A percentile compares a stretch with the other conserved stretches of the same genome.
These are phyloP conservation scores for Drosophila auraria DNA, from an alignment of 1,140 invertebrate genomes.

Conservation along the genomic window DNA sequence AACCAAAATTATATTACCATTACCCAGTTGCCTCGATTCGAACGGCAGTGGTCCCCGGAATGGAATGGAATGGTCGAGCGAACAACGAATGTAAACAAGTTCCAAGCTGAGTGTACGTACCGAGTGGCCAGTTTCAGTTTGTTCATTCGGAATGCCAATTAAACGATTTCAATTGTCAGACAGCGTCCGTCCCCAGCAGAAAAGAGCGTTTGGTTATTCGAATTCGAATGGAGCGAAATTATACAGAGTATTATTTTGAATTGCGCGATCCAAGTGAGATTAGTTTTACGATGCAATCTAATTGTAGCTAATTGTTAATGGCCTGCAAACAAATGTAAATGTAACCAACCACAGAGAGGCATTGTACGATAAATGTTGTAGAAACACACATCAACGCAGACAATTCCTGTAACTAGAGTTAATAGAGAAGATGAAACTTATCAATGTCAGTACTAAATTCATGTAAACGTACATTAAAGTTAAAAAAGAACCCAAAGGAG, in stretches of 20 bases:
- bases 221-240: constrained; percentile 35
- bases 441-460: constrained; percentile 57
- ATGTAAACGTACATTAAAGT: constrained; percentile 40
- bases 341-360: constrained; percentile 28
- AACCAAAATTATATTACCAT: constrained; percentile 17
- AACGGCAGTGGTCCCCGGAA: constrained; percentile 13
- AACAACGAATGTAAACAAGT: constrained; percentile 55
- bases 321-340: constrained; percentile 44
- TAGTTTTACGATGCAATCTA: constrained; percentile 75
- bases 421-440: constrained; percentile 36
- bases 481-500: constrained; percentile 13
- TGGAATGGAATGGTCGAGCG: constrained; percentile 22
- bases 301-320: constrained; percentile 74
- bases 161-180: constrained; percentile 52
- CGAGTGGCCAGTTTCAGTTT: constrained; percentile 51
- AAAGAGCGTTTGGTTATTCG: constrained; percentile 49
- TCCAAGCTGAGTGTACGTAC: constrained; percentile 34
- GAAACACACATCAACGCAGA: constrained; percentile 29
- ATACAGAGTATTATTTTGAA: constrained; percentile 68
- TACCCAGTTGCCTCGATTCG: constrained; percentile 28
- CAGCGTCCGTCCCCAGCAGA: constrained; percentile 64
- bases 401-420: constrained; percentile 37
- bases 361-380: constrained; percentile 58
- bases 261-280: constrained; percentile 52
- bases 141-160: constrained; percentile 54